These are phyloP conservation scores for Bagarius yarrelli DNA, from an alignment of 2,113 vertebrate species.

Conservation along the genomic window DNA sequence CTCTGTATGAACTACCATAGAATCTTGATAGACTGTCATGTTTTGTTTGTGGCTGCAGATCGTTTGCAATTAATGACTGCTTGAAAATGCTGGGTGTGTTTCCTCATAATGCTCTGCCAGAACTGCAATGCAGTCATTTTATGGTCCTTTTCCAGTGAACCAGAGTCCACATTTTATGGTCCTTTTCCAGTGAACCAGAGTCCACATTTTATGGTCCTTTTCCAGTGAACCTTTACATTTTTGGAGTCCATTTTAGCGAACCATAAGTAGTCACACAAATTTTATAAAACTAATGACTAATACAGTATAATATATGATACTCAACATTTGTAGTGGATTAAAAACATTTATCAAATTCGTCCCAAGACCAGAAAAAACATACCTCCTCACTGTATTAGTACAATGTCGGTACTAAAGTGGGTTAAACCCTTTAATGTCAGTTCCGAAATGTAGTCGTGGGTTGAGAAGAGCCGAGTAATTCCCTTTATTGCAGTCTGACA, in stretches of 20 bases:
- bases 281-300: neutral
- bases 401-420: no score
- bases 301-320: no score
- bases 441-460: no score
- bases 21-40: neutral
- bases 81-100: neutral
- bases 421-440: no score
- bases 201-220: conserved; percentile 17
- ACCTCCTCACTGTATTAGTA: no score
- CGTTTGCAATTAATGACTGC: conserved; percentile 1
- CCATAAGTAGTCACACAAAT: neutral
- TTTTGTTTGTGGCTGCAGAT: neutral
- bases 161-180: conserved; percentile 16
- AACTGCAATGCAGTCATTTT: conserved; percentile 6
- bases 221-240: conserved; percentile 1
- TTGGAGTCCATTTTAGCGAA: neutral
- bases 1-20: neutral
- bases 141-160: conserved; percentile 7
- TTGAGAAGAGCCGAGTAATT: no score
- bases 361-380: no score
- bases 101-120: neutral
- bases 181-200: conserved; percentile 1
- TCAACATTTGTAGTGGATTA: no score
- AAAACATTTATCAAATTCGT: no score
- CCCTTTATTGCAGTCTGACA: no score